Evolutionary conservation across 2,888 invertebrate species (phyloP).

Genomic region (Metallyticus violacea): DNA sequence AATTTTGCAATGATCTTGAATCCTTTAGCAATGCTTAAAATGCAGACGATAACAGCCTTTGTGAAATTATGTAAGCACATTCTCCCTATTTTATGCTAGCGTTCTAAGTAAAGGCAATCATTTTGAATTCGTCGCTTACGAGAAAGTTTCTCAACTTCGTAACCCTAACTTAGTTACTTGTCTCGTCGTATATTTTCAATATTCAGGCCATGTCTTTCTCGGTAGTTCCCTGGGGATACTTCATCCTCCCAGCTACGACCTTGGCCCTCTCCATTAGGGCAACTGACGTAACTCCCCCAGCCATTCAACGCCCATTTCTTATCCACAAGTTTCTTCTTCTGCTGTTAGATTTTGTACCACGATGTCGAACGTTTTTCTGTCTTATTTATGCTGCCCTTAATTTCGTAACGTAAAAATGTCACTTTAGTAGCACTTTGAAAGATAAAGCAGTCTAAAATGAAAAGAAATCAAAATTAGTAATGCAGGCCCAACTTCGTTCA

Average conservation of each 20-base stretch:
- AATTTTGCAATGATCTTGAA: too few relatives aligned
- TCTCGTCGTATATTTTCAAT: neutral
- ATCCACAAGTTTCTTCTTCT: too few relatives aligned
- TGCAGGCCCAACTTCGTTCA: too few relatives aligned
- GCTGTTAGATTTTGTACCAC: too few relatives aligned
- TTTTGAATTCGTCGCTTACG: neutral
- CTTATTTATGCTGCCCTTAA: too few relatives aligned
- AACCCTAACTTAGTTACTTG: neutral
- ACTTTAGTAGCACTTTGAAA: too few relatives aligned
- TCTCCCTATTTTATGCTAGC: neutral
- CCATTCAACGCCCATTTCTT: too few relatives aligned
- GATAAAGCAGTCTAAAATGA: too few relatives aligned
- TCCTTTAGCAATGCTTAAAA: neutral
- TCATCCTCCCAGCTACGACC: neutral
- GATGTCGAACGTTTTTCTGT: too few relatives aligned
- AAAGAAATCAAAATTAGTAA: too few relatives aligned
- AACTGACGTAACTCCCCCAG: neutral
- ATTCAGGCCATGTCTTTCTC: neutral
- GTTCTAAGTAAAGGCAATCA: neutral
- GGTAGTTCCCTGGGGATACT: neutral
- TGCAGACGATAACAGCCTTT: neutral
- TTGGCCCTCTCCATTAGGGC: neutral
- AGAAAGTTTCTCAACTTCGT: neutral
- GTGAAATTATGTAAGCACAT: neutral
- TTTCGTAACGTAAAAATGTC: too few relatives aligned